phyloP scores from a whole-genome alignment of 2,888 invertebrate genomes.

The Noctuana brunneofusca region DNA sequence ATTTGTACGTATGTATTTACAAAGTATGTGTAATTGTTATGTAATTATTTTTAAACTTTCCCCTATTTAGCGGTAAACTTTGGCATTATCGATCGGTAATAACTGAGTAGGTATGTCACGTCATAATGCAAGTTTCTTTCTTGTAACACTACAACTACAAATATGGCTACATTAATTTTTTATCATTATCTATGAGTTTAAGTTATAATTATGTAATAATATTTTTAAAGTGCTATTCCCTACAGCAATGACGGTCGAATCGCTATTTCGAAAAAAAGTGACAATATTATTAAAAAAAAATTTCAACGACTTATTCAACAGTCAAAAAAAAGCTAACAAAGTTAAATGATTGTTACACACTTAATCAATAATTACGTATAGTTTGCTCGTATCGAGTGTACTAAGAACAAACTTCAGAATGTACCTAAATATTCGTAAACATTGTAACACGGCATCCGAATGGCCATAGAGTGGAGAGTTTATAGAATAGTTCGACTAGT shows the following conservation, averaged over 20 bases:
- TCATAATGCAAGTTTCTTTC: too few species aligned
- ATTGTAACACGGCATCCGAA: conserved; percentile 23
- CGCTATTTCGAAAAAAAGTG: too few species aligned
- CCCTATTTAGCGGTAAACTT: neutral
- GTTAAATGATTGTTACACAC: too few species aligned
- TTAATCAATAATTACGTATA: neutral
- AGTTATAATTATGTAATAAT: too few species aligned
- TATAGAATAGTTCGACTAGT: conserved; percentile 40
- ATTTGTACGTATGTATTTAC: conserved; percentile 12
- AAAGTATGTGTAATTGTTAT: neutral
- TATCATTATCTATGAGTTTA: too few species aligned
- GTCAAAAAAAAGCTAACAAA: too few species aligned
- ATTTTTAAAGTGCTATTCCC: too few species aligned
- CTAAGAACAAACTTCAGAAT: conserved; percentile 18
- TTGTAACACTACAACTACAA: too few species aligned
- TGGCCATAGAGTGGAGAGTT: conserved; percentile 30
- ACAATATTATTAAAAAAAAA: too few species aligned
- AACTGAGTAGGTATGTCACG: neutral
- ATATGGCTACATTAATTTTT: too few species aligned
- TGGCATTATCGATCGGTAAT: neutral
- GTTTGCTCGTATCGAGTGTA: neutral
- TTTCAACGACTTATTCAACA: too few species aligned
- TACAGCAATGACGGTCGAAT: too few species aligned
- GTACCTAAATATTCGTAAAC: conserved; percentile 29
- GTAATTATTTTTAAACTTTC: neutral